Evolutionary conservation across 2,113 vertebrate species (phyloP).

Genomic region (Pterocles orientalis): DNA sequence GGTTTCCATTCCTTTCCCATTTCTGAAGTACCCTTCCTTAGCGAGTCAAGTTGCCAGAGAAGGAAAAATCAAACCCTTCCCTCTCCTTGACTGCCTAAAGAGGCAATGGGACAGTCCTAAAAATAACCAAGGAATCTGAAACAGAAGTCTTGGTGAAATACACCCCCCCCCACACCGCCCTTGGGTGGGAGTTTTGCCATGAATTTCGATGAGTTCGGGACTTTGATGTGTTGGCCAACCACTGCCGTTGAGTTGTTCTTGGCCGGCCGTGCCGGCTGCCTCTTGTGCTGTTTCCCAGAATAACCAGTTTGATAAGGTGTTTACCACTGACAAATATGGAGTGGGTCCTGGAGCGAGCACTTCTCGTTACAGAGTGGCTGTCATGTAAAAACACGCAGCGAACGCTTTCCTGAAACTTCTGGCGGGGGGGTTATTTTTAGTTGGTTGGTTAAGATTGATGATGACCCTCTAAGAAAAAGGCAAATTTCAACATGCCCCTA

Average conservation of each 20-base stretch:
- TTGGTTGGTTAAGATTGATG: not conserved
- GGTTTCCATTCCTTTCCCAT: not conserved
- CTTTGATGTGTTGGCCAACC: not conserved
- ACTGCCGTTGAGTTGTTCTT: not conserved
- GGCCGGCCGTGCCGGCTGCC: not conserved
- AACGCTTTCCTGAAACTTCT: not conserved
- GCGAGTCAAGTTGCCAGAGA: not conserved
- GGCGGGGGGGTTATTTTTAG: not conserved
- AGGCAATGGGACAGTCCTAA: not conserved
- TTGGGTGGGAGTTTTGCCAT: not conserved
- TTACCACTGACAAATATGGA: not conserved
- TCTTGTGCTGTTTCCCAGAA: not conserved
- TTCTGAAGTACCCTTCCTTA: not conserved
- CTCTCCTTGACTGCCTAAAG: not conserved
- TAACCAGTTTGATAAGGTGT: not conserved
- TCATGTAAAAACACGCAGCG: not conserved
- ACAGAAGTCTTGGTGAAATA: not conserved
- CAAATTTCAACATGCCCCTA: not conserved
- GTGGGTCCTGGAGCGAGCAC: not conserved
- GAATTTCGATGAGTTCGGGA: not conserved
- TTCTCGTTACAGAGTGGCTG: not conserved
- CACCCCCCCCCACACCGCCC: not conserved
- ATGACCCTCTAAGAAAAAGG: not conserved
- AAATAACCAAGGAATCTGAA: not conserved
- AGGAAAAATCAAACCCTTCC: not conserved